A percentile compares a stretch with the other conserved stretches of the same genome.
Evolutionary conservation across 2,797 vertebrate species (phyloP).

Genomic region (Halcyon chelicuti): DNA sequence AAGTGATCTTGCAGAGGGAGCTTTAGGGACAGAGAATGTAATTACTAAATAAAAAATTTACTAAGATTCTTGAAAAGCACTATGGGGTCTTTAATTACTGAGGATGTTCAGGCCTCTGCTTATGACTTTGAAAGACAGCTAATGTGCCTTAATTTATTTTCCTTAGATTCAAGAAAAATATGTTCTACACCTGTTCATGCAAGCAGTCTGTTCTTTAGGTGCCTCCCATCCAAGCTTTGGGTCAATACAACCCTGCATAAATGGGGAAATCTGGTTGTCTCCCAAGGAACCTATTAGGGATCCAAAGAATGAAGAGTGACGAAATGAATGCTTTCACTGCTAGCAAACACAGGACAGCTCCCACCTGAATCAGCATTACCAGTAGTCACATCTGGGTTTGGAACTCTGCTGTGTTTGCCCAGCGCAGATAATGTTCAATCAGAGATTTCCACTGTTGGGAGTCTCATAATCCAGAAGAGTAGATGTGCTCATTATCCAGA

Average conservation of each 20-base stretch:
- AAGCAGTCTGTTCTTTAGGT: not conserved
- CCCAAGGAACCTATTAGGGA: not conserved
- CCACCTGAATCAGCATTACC: not conserved
- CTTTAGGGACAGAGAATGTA: conserved; percentile 41
- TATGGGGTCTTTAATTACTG: conserved; percentile 46
- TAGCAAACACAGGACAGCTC: not conserved
- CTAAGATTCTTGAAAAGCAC: conserved; percentile 63
- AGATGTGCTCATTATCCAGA: not conserved
- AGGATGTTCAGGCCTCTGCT: conserved; percentile 36
- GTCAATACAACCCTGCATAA: not conserved
- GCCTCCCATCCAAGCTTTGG: not conserved
- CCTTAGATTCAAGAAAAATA: not conserved
- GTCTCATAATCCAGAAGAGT: not conserved
- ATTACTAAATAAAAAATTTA: conserved; percentile 52
- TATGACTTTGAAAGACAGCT: conserved; percentile 28
- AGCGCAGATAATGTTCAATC: not conserved
- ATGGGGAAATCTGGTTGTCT: not conserved
- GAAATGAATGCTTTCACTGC: not conserved
- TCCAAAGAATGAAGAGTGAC: not conserved
- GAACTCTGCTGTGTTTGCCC: not conserved
- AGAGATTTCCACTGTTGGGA: not conserved
- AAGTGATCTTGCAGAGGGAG: conserved; percentile 34
- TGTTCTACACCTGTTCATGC: not conserved
- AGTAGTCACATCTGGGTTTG: not conserved
- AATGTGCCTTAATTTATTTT: not conserved